A percentile compares a stretch with the other conserved stretches of the same genome.
Conservation (phyloP, 2,888 invertebrate species). For the Protodeltote pygarga region DNA sequence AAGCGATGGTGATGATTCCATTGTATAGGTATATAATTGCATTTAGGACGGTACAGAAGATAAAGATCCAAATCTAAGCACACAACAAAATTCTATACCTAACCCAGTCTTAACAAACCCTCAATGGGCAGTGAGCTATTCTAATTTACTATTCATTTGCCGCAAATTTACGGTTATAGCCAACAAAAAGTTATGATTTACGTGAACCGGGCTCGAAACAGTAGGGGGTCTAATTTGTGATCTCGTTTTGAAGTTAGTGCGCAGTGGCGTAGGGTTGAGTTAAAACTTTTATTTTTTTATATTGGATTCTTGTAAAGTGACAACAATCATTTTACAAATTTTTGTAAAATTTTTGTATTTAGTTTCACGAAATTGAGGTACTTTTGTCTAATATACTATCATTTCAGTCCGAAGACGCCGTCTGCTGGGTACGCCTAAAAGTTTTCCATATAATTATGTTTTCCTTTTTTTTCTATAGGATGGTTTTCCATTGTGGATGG, state of each 20-base stretch:
- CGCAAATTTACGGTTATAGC: constrained; percentile 67
- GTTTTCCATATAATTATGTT: no score
- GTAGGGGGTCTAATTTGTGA: constrained; percentile 48
- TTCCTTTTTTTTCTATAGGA: no score
- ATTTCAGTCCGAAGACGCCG: no score
- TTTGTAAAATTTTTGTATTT: constrained; percentile 9
- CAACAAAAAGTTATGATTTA: constrained; percentile 69
- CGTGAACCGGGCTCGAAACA: constrained; percentile 36
- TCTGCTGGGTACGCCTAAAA: no score
- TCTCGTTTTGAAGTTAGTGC: constrained; percentile 23
- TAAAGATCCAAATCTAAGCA: no score
- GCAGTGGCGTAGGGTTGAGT: neutral
- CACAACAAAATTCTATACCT: neutral
- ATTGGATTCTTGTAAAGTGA: neutral
- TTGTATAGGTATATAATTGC: no score
- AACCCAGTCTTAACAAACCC: constrained; percentile 9
- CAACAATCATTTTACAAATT: constrained; percentile 10
- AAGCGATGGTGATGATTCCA: no score
- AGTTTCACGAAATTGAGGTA: no score
- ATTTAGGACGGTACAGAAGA: no score
- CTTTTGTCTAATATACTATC: no score
- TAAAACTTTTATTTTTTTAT: constrained; percentile 12
- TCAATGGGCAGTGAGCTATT: constrained; percentile 16
- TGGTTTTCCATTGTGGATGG: no score
- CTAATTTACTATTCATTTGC: constrained; percentile 50